phyloP scores from a whole-genome alignment of 2,888 invertebrate genomes.

The Epirrhoe tristata region DNA sequence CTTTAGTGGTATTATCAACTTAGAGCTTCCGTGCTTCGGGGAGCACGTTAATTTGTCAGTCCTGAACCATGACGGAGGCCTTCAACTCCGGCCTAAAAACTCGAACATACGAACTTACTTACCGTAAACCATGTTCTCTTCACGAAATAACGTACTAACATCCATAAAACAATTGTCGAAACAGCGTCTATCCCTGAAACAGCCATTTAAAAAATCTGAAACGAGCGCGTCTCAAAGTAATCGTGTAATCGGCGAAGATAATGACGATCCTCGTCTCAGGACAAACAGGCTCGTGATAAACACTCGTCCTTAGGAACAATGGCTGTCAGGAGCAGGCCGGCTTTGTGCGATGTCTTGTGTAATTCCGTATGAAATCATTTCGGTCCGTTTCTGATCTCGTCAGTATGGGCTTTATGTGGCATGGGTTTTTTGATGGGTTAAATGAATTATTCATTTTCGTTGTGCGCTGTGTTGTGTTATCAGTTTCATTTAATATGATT shows the following conservation, averaged over 20 bases:
- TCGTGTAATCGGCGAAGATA: constrained; percentile 45
- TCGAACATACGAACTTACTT: too few relatives aligned
- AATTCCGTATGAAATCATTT: constrained; percentile 43
- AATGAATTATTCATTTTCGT: constrained; percentile 29
- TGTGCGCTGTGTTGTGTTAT: constrained; percentile 7
- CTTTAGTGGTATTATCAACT: too few relatives aligned
- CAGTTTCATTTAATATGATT: not conserved
- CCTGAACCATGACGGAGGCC: too few relatives aligned
- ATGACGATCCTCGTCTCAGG: constrained; percentile 41
- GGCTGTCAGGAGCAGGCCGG: constrained; percentile 40
- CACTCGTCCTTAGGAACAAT: constrained; percentile 44
- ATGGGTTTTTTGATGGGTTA: constrained; percentile 27
- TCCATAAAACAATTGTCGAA: not conserved
- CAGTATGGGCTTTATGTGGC: constrained; percentile 21
- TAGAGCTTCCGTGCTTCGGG: too few relatives aligned
- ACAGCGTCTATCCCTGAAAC: constrained; percentile 7
- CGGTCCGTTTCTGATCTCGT: constrained; percentile 32
- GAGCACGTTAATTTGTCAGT: too few relatives aligned
- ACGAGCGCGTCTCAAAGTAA: constrained; percentile 27
- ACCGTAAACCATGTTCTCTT: too few relatives aligned
- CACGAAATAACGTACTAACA: not conserved
- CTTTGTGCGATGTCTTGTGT: constrained; percentile 47
- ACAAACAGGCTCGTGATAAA: constrained; percentile 42
- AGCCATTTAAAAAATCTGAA: constrained; percentile 28
- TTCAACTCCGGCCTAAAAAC: too few relatives aligned